Evolutionary conservation across 2,888 invertebrate genomes (phyloP), one percentile per base, ranked within the genome.

Genomic region (Tricholauxania praeusta): DNA sequence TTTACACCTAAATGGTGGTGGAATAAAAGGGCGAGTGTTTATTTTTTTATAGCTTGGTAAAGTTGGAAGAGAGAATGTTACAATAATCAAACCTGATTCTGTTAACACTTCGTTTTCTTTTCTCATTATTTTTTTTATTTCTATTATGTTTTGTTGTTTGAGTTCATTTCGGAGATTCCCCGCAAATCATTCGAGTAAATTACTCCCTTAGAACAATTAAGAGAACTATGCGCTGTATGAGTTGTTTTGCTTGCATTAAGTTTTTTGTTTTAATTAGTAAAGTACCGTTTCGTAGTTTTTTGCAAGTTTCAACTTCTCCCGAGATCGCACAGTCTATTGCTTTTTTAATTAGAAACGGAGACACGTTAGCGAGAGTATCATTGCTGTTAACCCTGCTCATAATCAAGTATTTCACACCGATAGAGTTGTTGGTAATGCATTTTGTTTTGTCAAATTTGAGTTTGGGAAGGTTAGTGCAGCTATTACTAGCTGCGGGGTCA

Each of bases 291-390:
- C 39, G 39, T 12, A 71, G 57, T 22, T 75, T 75, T 71, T 71
- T 75, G 47, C 71, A 72, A 10, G 8, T 53, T n/a, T 52, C 32
- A 8, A 75, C 68, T 69, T 75, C 73, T 12, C 67, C 59, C 19
- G 59, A 65, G 47, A 19, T n/a, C 22, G 51, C n/a, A n/a, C 47
- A 39, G 39, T 73, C 72, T 1, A 73, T 64, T 10, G 69, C 67
- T 60, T 72, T 75, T 71, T 74, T 74, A 28, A 75, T 70, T 49
- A 74, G 7, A 15, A 75, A 74, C 10, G 70, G 73, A n/a, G 73
- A 75, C 1, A 73, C 72, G 39, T 71, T 72, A 2, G 75, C n/a
- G n/a, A n/a, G n/a, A n/a, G n/a, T n/a, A n/a, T n/a, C n/a, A n/a
- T n/a, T n/a, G n/a, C 22, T n/a, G n/a, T n/a, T n/a, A n/a, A n/a